A percentile compares a stretch with the other conserved stretches of the same genome.
These are phyloP conservation scores for Rhopilema esculentum DNA, from an alignment of 30 jellyfish, hydroid and myxozoan species.

Conservation along the genomic window DNA sequence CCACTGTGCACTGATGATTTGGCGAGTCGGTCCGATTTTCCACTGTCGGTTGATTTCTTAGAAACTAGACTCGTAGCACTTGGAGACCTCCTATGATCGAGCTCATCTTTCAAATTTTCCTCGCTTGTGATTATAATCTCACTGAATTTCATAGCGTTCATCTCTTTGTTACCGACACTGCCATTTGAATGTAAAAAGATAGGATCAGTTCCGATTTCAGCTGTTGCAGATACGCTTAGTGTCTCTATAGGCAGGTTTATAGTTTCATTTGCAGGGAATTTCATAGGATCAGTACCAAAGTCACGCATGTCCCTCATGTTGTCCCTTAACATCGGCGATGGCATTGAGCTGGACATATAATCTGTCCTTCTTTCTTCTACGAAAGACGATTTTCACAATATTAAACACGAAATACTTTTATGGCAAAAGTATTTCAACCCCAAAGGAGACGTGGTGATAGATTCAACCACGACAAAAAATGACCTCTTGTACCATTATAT, in stretches of 20 bases:
- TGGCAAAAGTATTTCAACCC: too few species aligned
- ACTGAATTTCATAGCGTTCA: not conserved
- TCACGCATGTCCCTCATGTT: conserved; percentile 33
- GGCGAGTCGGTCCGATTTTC: conserved; percentile 60
- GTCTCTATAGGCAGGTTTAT: conserved; percentile 56
- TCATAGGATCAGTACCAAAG: conserved; percentile 56
- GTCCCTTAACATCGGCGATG: conserved; percentile 39
- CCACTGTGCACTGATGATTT: conserved; percentile 50
- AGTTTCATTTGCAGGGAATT: conserved; percentile 47
- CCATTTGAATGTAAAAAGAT: not conserved
- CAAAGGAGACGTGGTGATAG: too few species aligned
- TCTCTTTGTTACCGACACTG: conserved; percentile 1
- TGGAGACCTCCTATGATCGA: conserved; percentile 28
- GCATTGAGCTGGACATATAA: conserved; percentile 74
- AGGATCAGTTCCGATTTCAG: conserved; percentile 42
- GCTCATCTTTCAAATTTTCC: conserved; percentile 5
- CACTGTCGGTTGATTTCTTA: conserved; percentile 66
- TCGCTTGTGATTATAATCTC: conserved; percentile 10
- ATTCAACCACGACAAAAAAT: too few species aligned
- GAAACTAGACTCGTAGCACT: conserved; percentile 64
- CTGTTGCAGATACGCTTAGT: not conserved
- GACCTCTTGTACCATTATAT: too few species aligned
- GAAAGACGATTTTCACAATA: not conserved
- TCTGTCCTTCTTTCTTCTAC: conserved; percentile 17
- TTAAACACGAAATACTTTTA: not conserved